A percentile compares a stretch with the other conserved stretches of the same genome.
Conservation (phyloP, 2,888 invertebrate genomes). For the Apamea sordens region DNA sequence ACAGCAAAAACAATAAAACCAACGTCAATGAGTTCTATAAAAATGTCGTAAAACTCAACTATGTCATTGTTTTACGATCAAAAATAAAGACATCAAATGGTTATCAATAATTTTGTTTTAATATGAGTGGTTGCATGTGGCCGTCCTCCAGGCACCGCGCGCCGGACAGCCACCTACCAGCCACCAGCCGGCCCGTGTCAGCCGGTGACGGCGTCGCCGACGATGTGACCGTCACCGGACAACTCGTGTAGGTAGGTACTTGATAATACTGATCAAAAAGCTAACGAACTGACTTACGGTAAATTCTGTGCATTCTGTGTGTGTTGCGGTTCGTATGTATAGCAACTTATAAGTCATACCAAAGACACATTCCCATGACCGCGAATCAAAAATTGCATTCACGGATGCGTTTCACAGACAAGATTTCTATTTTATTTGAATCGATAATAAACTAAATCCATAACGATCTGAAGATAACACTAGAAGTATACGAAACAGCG, state of each 20-base stretch:
- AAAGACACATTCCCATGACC: background rate
- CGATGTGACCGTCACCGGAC: constrained; percentile 15
- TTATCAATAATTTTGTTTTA: constrained; percentile 43
- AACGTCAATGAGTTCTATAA: constrained; percentile 58
- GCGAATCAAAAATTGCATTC: background rate
- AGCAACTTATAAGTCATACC: background rate
- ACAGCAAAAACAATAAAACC: constrained; percentile 53
- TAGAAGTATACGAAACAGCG: constrained; percentile 21
- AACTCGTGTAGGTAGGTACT: background rate
- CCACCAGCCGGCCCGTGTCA: constrained; percentile 1
- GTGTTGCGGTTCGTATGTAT: background rate
- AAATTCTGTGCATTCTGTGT: background rate
- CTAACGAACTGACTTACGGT: background rate
- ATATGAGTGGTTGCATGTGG: constrained; percentile 52
- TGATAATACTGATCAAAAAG: constrained; percentile 4
- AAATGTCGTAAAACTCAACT: constrained; percentile 61
- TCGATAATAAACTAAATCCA: constrained; percentile 16
- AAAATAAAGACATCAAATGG: constrained; percentile 57
- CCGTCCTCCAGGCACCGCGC: constrained; percentile 12
- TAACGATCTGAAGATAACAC: constrained; percentile 15
- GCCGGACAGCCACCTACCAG: constrained; percentile 1
- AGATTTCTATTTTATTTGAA: constrained; percentile 9
- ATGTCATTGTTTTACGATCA: constrained; percentile 63
- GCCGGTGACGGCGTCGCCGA: constrained; percentile 4
- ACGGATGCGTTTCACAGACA: background rate